Evolutionary conservation across 2,888 invertebrate genomes (phyloP), one percentile per base, ranked within the genome.

Genomic region (Trichacis sp.): DNA sequence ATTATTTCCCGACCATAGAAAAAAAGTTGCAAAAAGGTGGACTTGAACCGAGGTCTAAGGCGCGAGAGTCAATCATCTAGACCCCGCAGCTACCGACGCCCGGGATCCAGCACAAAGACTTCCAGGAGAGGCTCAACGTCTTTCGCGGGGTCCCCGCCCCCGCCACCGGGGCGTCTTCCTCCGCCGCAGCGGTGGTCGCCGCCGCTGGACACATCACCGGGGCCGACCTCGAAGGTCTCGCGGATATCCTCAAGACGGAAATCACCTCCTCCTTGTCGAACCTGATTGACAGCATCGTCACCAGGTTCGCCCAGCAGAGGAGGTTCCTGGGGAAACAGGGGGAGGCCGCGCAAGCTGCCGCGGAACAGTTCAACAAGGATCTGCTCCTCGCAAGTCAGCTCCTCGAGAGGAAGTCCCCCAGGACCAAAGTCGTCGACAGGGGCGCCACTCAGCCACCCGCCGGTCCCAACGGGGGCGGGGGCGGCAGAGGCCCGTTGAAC

Each of bases 191-290:
- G 38, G 73, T 78, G 9, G 89, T 88, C 61, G 89, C 92, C 5
- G 82, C 91, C 64, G 89, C 88, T 53, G 88, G 91, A 40, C 80
- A 80, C 59, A 89, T 90, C 73, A 89, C 92, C 1, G 92, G 92
- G 11, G 89, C 92, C 2, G 96, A 96, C 78, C 87, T 96, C 5
- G 94, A 96, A 81, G 93, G 93, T 53, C 87, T 98, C 50, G 95
- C 96, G n/a, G 95, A 96, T 78, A 91, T 93, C 55, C 88, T 98
- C 3, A 97, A 97, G 86, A 91, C 90, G 51, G 97, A 97, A 87
- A 93, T 97, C 71, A 92, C 93, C 18, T 89, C 93, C 33, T 94
- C 94, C 1, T 85, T 97, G 43, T 91, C 93, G 14, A 93, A 91
- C 72, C 87, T 96, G 43, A 93, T 97, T 72, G 97, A 97, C 84